These are phyloP conservation scores for Sphyrna mokarran DNA, from an alignment of 2,113 vertebrate species.

Conservation along the genomic window DNA sequence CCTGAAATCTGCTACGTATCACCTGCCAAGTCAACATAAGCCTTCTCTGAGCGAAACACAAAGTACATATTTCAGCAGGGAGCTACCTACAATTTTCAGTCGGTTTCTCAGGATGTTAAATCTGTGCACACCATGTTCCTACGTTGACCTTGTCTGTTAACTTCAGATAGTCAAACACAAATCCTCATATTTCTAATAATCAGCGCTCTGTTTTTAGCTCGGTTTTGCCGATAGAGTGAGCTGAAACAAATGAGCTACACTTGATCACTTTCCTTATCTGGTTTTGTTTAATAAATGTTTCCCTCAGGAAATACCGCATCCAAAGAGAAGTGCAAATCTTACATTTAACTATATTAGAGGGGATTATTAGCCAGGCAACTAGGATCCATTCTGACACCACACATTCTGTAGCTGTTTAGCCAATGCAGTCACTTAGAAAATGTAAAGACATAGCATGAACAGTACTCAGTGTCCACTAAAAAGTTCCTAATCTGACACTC, in stretches of 20 bases:
- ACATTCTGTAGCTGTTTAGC: neutral
- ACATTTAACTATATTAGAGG: conserved; percentile 29
- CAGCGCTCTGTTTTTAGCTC: neutral
- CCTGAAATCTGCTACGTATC: neutral
- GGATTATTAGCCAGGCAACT: conserved; percentile 12
- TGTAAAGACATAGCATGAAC: too few species aligned
- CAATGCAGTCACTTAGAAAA: neutral
- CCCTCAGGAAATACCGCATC: neutral
- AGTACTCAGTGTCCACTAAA: neutral
- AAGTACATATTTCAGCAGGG: neutral
- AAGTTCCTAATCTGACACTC: conserved; percentile 2
- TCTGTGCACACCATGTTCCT: neutral
- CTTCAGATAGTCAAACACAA: conserved; percentile 7
- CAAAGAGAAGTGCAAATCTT: conserved; percentile 18
- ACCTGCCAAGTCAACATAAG: neutral
- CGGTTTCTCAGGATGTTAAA: neutral
- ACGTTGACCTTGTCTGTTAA: neutral
- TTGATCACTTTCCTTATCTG: neutral
- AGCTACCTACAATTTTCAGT: neutral
- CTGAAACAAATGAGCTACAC: neutral
- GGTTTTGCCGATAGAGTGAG: neutral
- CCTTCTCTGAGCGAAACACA: neutral
- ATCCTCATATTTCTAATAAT: neutral
- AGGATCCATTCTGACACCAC: neutral
- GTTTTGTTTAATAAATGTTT: conserved; percentile 1